Percentiles rank a stretch among this genome's conserved stretches.
Conservation (phyloP, 64 coral and sea anemone species). For the Porites australiensis region DNA sequence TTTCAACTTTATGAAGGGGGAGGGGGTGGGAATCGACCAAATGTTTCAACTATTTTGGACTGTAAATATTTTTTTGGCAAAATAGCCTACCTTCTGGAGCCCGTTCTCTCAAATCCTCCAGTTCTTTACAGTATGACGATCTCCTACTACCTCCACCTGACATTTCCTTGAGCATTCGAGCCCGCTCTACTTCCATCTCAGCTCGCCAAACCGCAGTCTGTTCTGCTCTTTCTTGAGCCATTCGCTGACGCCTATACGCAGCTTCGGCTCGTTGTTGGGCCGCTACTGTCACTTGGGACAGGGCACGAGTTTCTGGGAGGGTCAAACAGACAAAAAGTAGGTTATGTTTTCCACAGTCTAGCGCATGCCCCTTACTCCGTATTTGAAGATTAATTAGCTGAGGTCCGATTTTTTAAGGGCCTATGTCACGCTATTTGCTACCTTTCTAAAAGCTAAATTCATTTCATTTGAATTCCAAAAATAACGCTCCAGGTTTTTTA, state of each 20-base stretch:
- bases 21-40: too few relatives aligned
- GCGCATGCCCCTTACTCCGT: too few relatives aligned
- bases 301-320: neutral
- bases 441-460: too few relatives aligned
- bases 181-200: constrained; percentile 45
- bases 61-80: too few relatives aligned
- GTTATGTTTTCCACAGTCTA: too few relatives aligned
- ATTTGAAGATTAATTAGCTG: too few relatives aligned
- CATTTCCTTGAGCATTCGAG: constrained; percentile 34
- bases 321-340: neutral
- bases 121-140: constrained; percentile 23
- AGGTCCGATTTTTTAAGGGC: too few relatives aligned
- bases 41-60: too few relatives aligned
- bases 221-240: constrained; percentile 49
- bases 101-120: constrained; percentile 5
- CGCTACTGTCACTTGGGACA: constrained; percentile 48
- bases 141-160: constrained; percentile 17
- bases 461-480: too few relatives aligned
- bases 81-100: neutral
- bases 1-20: too few relatives aligned
- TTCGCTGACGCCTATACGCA: constrained; percentile 46
- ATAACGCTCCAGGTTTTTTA: too few relatives aligned
- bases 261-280: constrained; percentile 45
- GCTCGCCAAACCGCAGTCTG: constrained; percentile 39
- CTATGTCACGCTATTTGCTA: too few relatives aligned